Evolutionary conservation across 1,140 invertebrate species (phyloP).

Genomic region (Heliothis virescens): DNA sequence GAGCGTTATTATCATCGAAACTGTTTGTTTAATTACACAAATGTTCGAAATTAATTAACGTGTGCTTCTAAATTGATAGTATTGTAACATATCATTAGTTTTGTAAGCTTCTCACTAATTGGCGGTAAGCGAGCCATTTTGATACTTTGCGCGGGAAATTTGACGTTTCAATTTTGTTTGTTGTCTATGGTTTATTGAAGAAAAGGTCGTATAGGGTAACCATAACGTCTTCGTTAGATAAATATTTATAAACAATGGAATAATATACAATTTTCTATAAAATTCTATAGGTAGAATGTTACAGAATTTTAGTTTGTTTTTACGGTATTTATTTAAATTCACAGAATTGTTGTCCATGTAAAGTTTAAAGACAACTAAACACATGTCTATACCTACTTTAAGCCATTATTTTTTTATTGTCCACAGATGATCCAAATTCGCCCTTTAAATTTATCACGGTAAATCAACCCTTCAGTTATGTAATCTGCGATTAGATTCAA

Average conservation of each 20-base stretch:
- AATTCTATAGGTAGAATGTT: too few species aligned
- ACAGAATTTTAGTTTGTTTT: too few species aligned
- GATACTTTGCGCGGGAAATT: too few species aligned
- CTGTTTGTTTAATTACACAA: conserved; percentile 36
- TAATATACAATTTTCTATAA: too few species aligned
- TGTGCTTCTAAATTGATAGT: background rate
- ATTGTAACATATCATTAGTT: conserved; percentile 26
- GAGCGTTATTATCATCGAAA: background rate
- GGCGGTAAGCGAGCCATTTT: background rate
- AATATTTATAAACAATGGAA: too few species aligned
- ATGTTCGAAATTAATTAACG: conserved; percentile 26
- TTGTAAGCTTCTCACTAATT: conserved; percentile 16
- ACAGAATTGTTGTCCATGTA: too few species aligned
- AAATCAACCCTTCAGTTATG: conserved; percentile 30
- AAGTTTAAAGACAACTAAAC: too few species aligned
- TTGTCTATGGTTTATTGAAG: background rate
- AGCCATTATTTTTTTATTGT: background rate
- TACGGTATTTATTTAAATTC: too few species aligned
- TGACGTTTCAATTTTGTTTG: background rate
- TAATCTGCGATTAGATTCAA: conserved; percentile 46
- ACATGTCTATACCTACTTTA: background rate
- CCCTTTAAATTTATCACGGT: conserved; percentile 20
- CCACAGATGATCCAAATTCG: conserved; percentile 7
- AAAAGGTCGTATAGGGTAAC: background rate
- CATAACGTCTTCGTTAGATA: background rate